Evolutionary conservation across 2,888 invertebrate species (phyloP).

Genomic region (Ecliptopera silaceata): DNA sequence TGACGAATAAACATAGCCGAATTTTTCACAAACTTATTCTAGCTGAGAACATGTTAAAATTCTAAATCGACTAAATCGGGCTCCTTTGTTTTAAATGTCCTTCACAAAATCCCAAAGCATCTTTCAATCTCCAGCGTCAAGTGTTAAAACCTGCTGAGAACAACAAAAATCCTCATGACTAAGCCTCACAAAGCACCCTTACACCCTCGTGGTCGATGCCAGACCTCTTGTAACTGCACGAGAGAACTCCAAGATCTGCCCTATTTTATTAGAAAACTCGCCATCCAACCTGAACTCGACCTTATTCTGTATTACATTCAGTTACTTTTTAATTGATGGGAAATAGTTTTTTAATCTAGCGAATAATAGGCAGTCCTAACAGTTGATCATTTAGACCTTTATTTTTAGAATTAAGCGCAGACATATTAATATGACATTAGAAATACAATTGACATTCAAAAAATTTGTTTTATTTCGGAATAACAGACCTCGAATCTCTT

Average conservation of each 20-base stretch:
- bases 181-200: slow-evolving; percentile 52
- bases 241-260: slow-evolving; percentile 50
- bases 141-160: slow-evolving; percentile 37
- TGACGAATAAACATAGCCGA: too few species aligned
- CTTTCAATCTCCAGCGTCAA: slow-evolving; percentile 25
- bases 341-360: slow-evolving; percentile 36
- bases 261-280: slow-evolving; percentile 54
- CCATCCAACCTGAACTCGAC: slow-evolving; percentile 36
- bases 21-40: too few species aligned
- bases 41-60: too few species aligned
- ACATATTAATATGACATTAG: too few species aligned
- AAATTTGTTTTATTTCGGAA: too few species aligned
- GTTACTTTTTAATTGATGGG: slow-evolving; percentile 31
- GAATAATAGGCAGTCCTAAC: slow-evolving; percentile 30
- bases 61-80: not conserved
- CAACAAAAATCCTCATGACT: slow-evolving; percentile 54
- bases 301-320: slow-evolving; percentile 28
- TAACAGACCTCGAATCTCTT: too few species aligned
- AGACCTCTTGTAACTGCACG: slow-evolving; percentile 40
- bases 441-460: too few species aligned
- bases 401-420: too few species aligned
- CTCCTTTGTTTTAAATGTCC: not conserved
- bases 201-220: slow-evolving; percentile 25
- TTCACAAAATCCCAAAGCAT: slow-evolving; percentile 14
- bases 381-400: slow-evolving; percentile 38